A percentile compares a stretch with the other conserved stretches of the same genome.
Evolutionary conservation across 1,140 invertebrate genomes (phyloP).

Genomic region (Cecropterus lyciades): DNA sequence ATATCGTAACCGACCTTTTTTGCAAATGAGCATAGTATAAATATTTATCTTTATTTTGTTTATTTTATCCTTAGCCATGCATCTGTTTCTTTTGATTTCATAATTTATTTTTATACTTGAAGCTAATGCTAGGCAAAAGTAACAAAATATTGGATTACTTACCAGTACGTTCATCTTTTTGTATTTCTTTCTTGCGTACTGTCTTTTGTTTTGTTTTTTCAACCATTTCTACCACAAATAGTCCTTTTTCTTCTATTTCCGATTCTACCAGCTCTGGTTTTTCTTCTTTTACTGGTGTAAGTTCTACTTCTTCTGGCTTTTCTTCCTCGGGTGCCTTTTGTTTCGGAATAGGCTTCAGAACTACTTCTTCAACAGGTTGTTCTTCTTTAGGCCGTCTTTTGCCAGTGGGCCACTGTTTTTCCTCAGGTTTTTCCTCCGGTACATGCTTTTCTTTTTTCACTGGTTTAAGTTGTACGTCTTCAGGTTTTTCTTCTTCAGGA

Average conservation of each 20-base stretch:
- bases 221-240: constrained; percentile 64
- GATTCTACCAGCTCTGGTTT: background rate
- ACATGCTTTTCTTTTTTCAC: constrained; percentile 46
- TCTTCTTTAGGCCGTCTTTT: constrained; percentile 18
- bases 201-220: constrained; percentile 48
- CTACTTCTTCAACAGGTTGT: constrained; percentile 31
- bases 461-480: constrained; percentile 57
- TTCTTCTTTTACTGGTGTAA: constrained; percentile 22
- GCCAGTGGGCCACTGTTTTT: constrained; percentile 24
- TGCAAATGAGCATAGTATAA: too few species aligned
- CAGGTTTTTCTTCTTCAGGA: constrained; percentile 49
- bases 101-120: background rate
- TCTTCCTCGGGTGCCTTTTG: constrained; percentile 37
- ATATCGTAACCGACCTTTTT: too few species aligned
- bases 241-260: constrained; percentile 24
- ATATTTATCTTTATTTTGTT: too few species aligned
- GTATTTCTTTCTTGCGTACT: constrained; percentile 40
- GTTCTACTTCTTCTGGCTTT: constrained; percentile 35
- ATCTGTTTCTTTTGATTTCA: too few species aligned
- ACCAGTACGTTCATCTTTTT: constrained; percentile 27
- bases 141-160: constrained; percentile 39
- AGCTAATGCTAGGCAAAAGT: background rate
- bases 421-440: constrained; percentile 22
- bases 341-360: constrained; percentile 40
- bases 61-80: too few species aligned